Evolutionary conservation across 2,888 invertebrate species (phyloP).

Genomic region (Brachyopa scutellaris): DNA sequence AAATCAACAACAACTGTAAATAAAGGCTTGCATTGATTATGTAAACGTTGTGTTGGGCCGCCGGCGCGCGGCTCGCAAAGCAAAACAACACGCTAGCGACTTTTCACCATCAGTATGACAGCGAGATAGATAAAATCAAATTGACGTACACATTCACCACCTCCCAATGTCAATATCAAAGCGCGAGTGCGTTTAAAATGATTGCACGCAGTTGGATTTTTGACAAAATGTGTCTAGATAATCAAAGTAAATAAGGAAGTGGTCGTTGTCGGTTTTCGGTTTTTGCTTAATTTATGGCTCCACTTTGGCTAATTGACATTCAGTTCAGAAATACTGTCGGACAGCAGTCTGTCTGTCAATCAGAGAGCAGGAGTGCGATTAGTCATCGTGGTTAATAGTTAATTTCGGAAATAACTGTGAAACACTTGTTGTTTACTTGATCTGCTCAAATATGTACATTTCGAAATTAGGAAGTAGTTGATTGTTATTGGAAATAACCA

Average conservation of each 20-base stretch:
- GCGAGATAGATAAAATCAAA: slow-evolving; percentile 64
- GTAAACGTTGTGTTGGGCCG: slow-evolving; percentile 46
- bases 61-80: slow-evolving; percentile 22
- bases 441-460: no score
- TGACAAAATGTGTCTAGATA: slow-evolving; percentile 63
- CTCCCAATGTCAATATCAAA: slow-evolving; percentile 70
- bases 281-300: slow-evolving; percentile 44
- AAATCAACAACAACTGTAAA: slow-evolving; percentile 59
- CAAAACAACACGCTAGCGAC: slow-evolving; percentile 5
- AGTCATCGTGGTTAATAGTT: slow-evolving; percentile 32
- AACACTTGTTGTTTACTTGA: slow-evolving; percentile 5
- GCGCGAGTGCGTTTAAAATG: slow-evolving; percentile 43
- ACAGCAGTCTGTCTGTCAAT: neutral
- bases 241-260: slow-evolving; percentile 68
- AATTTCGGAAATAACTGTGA: slow-evolving; percentile 32
- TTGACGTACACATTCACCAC: slow-evolving; percentile 49
- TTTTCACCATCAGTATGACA: slow-evolving; percentile 28
- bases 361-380: slow-evolving; percentile 16
- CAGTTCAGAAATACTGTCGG: neutral
- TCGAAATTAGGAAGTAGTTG: neutral
- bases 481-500: neutral
- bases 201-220: slow-evolving; percentile 60
- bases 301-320: slow-evolving; percentile 57
- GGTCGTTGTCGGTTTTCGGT: slow-evolving; percentile 17
- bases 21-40: slow-evolving; percentile 67